phyloP scores from a whole-genome alignment of 2,797 vertebrate genomes.

The Labroides dimidiatus region DNA sequence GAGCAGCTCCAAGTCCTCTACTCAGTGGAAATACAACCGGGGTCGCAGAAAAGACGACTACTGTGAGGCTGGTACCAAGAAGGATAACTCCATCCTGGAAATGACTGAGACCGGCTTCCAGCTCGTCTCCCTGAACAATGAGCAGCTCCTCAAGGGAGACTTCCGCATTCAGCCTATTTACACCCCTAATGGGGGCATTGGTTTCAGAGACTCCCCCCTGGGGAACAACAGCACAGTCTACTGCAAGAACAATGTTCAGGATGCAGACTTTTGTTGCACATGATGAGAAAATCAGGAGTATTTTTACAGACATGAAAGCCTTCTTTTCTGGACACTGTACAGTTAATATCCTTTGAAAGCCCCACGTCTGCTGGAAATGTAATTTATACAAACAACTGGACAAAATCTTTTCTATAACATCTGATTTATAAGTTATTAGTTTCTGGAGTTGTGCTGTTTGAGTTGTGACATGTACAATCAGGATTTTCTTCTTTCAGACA shows the following conservation, averaged over 20 bases:
- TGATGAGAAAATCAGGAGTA: constrained; percentile 72
- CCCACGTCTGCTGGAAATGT: constrained; percentile 86
- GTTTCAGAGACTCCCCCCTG: constrained; percentile 91
- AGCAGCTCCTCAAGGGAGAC: constrained; percentile 97
- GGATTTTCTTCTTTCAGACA: constrained; percentile 36
- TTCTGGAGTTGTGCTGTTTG: constrained; percentile 90
- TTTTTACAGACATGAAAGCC: constrained; percentile 70
- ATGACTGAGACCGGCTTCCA: constrained; percentile 98
- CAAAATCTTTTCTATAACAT: constrained; percentile 93
- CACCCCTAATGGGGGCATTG: constrained; percentile 93
- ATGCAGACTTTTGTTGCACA: constrained; percentile 90
- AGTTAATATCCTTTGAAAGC: constrained; percentile 70
- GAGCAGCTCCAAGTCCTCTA: constrained; percentile 84
- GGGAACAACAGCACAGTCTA: constrained; percentile 93
- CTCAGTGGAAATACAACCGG: constrained; percentile 95
- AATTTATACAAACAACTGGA: constrained; percentile 93
- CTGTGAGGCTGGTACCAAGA: constrained; percentile 95
- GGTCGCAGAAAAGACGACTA: constrained; percentile 96
- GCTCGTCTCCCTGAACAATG: constrained; percentile 97
- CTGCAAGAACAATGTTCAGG: constrained; percentile 92
- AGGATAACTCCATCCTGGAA: constrained; percentile 97
- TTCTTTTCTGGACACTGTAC: constrained; percentile 68
- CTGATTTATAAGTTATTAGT: constrained; percentile 93
- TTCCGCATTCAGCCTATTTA: constrained; percentile 96
- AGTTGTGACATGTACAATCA: constrained; percentile 81